These are phyloP conservation scores for Patella depressa DNA, from an alignment of 2,888 invertebrate species.

Conservation along the genomic window DNA sequence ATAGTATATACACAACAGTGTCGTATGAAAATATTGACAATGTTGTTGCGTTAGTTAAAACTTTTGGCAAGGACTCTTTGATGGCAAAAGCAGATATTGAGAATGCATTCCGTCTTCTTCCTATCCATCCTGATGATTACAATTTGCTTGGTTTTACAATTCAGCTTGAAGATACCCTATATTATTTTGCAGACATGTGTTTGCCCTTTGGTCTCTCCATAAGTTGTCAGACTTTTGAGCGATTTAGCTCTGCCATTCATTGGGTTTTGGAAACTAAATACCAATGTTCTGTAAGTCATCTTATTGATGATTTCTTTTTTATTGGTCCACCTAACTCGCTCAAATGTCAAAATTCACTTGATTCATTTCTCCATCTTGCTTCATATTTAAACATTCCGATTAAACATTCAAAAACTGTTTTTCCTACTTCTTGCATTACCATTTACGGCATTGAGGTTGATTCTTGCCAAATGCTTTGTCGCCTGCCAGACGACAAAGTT, in stretches of 20 bases:
- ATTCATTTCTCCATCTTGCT: neutral
- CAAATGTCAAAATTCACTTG: neutral
- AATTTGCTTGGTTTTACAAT: conserved; percentile 8
- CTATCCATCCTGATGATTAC: conserved; percentile 3
- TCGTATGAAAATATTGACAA: conserved; percentile 10
- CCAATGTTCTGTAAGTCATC: neutral
- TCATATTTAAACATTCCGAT: neutral
- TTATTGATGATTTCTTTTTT: conserved; percentile 9
- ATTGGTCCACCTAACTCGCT: neutral
- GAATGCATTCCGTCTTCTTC: conserved; percentile 12
- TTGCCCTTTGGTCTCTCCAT: neutral
- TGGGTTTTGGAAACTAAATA: neutral
- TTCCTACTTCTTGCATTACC: neutral
- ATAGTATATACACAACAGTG: neutral
- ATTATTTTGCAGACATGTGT: conserved; percentile 7
- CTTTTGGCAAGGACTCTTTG: neutral
- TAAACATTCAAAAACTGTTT: neutral
- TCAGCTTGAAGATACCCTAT: neutral
- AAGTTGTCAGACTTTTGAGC: neutral
- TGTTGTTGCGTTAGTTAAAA: neutral
- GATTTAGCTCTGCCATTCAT: conserved; percentile 8
- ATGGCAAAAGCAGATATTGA: conserved; percentile 14
- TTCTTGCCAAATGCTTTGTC: neutral
- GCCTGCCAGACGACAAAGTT: neutral
- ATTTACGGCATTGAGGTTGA: conserved; percentile 9